These are phyloP conservation scores for Styela clava DNA, from an alignment of 23 tunicate species.

Conservation along the genomic window DNA sequence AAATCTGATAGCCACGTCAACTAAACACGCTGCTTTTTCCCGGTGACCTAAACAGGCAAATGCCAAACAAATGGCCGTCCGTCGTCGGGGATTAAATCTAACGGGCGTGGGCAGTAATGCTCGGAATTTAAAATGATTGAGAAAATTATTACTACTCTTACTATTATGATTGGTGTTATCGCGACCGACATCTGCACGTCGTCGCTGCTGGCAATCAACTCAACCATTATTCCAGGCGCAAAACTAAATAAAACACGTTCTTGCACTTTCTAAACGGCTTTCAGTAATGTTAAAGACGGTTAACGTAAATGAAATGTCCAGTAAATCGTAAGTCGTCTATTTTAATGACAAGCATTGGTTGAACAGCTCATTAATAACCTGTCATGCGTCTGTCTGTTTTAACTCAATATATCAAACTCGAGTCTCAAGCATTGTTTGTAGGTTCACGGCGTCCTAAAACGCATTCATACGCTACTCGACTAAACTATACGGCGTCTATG, in stretches of 20 bases:
- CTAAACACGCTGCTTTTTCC: not conserved
- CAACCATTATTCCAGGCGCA: not conserved
- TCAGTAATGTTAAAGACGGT: not conserved
- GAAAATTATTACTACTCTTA: not conserved
- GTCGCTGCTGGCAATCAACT: not conserved
- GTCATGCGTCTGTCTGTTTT: too few species aligned
- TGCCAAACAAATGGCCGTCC: not conserved
- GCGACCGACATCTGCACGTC: not conserved
- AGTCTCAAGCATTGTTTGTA: too few species aligned
- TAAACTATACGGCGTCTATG: too few species aligned
- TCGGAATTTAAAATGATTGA: not conserved
- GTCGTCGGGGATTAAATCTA: not conserved
- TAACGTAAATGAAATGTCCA: too few species aligned
- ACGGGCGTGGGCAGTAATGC: not conserved
- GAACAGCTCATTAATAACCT: too few species aligned
- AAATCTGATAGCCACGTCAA: too few species aligned
- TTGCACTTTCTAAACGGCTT: not conserved
- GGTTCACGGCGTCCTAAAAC: too few species aligned
- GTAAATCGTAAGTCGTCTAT: too few species aligned
- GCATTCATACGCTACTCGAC: too few species aligned
- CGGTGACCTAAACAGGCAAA: not conserved
- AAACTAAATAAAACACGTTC: not conserved
- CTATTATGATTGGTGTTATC: not conserved
- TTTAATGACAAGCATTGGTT: too few species aligned
- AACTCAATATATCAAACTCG: too few species aligned